These are phyloP conservation scores for Thumatha senex DNA, from an alignment of 2,888 invertebrate species.

Conservation along the genomic window DNA sequence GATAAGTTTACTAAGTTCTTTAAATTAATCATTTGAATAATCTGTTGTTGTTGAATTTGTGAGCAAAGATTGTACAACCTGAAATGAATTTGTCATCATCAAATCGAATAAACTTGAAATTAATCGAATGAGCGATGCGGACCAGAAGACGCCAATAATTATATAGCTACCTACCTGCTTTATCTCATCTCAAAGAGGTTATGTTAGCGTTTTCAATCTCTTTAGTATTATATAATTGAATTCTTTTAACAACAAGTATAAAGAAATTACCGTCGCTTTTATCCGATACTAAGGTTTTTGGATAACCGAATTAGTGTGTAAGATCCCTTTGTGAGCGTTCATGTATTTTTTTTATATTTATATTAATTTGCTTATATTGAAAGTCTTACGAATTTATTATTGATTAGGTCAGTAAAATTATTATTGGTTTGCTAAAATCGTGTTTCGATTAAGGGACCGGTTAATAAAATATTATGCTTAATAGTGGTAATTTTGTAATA, in stretches of 20 bases:
- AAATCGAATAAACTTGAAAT: conserved; percentile 45
- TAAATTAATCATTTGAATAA: conserved; percentile 15
- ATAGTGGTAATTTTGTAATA: background rate
- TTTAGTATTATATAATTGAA: conserved; percentile 78
- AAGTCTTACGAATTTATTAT: conserved; percentile 31
- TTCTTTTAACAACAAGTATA: conserved; percentile 76
- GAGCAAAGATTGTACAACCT: conserved; percentile 39
- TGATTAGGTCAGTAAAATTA: no score
- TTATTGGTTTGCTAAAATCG: no score
- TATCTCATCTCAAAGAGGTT: conserved; percentile 71
- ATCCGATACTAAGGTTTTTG: conserved; percentile 63
- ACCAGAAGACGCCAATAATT: conserved; percentile 9
- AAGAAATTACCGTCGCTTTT: conserved; percentile 72
- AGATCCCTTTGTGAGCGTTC: conserved; percentile 56
- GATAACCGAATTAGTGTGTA: conserved; percentile 71
- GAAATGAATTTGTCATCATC: conserved; percentile 44
- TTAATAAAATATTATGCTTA: background rate
- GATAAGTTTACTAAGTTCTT: background rate
- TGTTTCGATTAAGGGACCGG: no score
- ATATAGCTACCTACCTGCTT: conserved; percentile 39
- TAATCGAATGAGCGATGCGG: conserved; percentile 41
- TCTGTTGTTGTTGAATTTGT: conserved; percentile 27
- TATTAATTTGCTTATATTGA: conserved; percentile 30
- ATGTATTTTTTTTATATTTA: conserved; percentile 18
- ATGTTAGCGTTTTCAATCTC: conserved; percentile 76